Base-by-base conservation (phyloP, 2,113 vertebrate species). In the Brachirus orientalis region DNA sequence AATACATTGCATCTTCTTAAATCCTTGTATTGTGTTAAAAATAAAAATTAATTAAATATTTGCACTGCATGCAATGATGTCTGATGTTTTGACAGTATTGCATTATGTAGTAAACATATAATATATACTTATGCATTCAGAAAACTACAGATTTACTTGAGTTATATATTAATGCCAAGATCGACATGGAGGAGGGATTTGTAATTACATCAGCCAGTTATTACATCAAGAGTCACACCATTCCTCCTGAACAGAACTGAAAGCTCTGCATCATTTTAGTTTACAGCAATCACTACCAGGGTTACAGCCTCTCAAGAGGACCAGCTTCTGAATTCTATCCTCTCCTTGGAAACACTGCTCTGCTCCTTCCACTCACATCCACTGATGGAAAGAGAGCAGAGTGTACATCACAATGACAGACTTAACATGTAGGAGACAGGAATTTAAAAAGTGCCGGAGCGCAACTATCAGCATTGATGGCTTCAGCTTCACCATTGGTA, bases 401-500 rank as follows among this genome's bases (percentile, higher is more conserved):
- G 46, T 8, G 19, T 5, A 41, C 19, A 22, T 13, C 38, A 69
- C 53, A 3, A 97, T 96, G 96, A 93, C 94, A 54, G 94, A 96
- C 69, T 71, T 88, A 40, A 90, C 84, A 63, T 90, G 83, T 50
- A 95, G 92, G 86, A 97, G 96, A 82, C 94, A 95, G 60, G 95
- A 94, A 82, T 95, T 97, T 91, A 96, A 97, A 83, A 98, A 97
- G 91, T 95, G 95, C 78, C 92, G 90, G 79, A 96, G 95, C 73
- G 95, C 95, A 77, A 96, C 95, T 74, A 96, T 98, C 92, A 96
- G 94, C 93, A 96, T 97, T 22, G 95, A 98, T 73, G 96, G 96
- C 68, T 96, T 94, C 82, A 97, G 94, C 94, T 98, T 98, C 89
- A 97, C 95, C n/a, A 96, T 97, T n/a, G 96, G 97, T 98, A 92